Percentiles rank a stretch among this genome's conserved stretches.
phyloP scores from a whole-genome alignment of 1,140 invertebrate genomes.

The Drosophila sucinea region DNA sequence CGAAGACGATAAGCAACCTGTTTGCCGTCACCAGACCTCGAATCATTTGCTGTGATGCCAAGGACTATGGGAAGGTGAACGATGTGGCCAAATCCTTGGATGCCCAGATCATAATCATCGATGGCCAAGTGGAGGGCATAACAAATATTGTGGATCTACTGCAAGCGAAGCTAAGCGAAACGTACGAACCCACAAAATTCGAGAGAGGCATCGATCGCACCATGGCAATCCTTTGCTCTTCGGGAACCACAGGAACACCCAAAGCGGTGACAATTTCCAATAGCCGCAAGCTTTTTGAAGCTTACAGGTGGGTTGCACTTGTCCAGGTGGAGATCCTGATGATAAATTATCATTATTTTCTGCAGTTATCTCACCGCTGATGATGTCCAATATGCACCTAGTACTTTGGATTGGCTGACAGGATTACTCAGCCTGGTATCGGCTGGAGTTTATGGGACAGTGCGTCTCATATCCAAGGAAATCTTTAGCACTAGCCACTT shows the following conservation, averaged over 20 bases:
- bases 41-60: constrained; percentile 73
- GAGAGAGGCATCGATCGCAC: constrained; percentile 63
- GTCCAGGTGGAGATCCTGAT: background rate
- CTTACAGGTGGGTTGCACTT: constrained; percentile 39
- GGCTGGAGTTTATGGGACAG: constrained; percentile 58
- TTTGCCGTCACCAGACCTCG: constrained; percentile 66
- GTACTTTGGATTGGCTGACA: constrained; percentile 74
- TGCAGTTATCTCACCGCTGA: constrained; percentile 58
- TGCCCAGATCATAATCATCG: constrained; percentile 50
- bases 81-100: constrained; percentile 42
- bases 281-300: constrained; percentile 61
- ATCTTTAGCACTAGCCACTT: constrained; percentile 61
- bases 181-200: constrained; percentile 50
- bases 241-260: constrained; percentile 91
- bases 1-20: constrained; percentile 60
- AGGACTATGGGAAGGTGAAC: constrained; percentile 53
- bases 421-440: constrained; percentile 70
- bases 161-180: constrained; percentile 42
- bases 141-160: constrained; percentile 56
- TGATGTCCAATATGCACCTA: constrained; percentile 73
- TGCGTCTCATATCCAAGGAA: constrained; percentile 70
- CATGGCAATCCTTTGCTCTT: constrained; percentile 84
- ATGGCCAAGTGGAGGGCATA: constrained; percentile 44
- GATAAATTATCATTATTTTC: background rate
- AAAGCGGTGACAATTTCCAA: constrained; percentile 91